Evolutionary conservation across 2,888 invertebrate species (phyloP).

Genomic region (Tromatobia lineatoria): DNA sequence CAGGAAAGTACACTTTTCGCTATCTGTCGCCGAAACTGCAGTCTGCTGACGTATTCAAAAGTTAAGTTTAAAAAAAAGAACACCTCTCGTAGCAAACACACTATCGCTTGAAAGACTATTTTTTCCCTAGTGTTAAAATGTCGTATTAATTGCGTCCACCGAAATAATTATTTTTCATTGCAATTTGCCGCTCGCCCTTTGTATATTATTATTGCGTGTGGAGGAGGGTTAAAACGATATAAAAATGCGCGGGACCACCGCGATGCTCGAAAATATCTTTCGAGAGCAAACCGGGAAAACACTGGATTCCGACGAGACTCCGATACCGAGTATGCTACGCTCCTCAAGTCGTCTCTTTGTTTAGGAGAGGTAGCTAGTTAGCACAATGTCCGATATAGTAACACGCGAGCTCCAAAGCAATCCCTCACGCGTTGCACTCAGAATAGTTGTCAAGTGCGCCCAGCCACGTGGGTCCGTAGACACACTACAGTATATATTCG

Average conservation of each 20-base stretch:
- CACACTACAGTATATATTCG: conserved; percentile 14
- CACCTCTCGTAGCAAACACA: too few species aligned
- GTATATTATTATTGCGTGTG: conserved; percentile 31
- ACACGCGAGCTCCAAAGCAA: conserved; percentile 29
- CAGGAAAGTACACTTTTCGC: too few species aligned
- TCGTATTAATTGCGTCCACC: too few species aligned
- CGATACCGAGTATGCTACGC: not conserved
- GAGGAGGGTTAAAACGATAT: not conserved
- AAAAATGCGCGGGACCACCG: conserved; percentile 47
- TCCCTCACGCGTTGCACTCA: conserved; percentile 71
- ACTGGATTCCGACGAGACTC: conserved; percentile 3
- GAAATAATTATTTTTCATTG: not conserved
- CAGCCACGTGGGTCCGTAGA: conserved; percentile 62
- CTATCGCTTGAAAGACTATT: too few species aligned
- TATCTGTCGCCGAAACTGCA: too few species aligned
- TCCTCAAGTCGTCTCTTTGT: not conserved
- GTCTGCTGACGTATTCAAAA: too few species aligned
- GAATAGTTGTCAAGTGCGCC: conserved; percentile 64
- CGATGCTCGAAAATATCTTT: conserved; percentile 44
- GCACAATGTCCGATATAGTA: conserved; percentile 22
- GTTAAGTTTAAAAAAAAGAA: too few species aligned
- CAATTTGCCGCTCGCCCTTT: not conserved
- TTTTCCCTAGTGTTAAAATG: too few species aligned
- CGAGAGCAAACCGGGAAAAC: not conserved
- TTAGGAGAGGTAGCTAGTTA: conserved; percentile 1